Conservation (phyloP, 2,888 invertebrate species). For the Oxyteleia sp. region DNA sequence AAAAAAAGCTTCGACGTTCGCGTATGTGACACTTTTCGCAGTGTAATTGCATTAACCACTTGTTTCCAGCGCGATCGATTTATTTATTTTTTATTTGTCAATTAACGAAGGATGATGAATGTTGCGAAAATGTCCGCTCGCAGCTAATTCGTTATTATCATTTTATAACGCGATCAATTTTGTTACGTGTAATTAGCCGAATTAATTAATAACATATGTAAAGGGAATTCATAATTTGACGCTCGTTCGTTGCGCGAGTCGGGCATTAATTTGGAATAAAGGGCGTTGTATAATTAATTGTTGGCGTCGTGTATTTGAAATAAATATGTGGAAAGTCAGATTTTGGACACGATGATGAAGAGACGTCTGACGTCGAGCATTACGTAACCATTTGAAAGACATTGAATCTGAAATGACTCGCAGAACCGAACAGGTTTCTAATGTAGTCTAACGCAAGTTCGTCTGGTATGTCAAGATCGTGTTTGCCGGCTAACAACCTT, state of each 20-base stretch:
- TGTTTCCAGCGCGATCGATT: not conserved
- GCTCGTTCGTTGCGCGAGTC: too few species aligned
- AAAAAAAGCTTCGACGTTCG: constrained; percentile 18
- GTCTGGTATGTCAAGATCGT: constrained; percentile 54
- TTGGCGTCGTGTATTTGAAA: too few species aligned
- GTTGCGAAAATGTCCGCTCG: not conserved
- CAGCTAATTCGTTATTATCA: not conserved
- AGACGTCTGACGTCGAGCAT: constrained; percentile 10
- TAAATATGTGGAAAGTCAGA: too few species aligned
- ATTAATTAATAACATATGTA: constrained; percentile 2
- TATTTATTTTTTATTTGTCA: not conserved
- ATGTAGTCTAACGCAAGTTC: constrained; percentile 69
- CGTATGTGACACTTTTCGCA: constrained; percentile 12
- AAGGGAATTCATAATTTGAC: too few species aligned
- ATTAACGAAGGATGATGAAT: not conserved
- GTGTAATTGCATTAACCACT: constrained; percentile 9
- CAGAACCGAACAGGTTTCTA: constrained; percentile 70
- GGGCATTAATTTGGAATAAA: too few species aligned
- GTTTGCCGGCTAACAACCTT: constrained; percentile 61
- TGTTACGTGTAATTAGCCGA: not conserved
- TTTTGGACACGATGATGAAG: not conserved
- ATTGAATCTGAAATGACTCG: constrained; percentile 58
- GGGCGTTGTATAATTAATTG: not conserved
- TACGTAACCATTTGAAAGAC: constrained; percentile 47
- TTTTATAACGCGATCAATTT: not conserved